A percentile compares a stretch with the other conserved stretches of the same genome.
Evolutionary conservation across 2,797 vertebrate species (phyloP).

Genomic region (Liparis tanakae): DNA sequence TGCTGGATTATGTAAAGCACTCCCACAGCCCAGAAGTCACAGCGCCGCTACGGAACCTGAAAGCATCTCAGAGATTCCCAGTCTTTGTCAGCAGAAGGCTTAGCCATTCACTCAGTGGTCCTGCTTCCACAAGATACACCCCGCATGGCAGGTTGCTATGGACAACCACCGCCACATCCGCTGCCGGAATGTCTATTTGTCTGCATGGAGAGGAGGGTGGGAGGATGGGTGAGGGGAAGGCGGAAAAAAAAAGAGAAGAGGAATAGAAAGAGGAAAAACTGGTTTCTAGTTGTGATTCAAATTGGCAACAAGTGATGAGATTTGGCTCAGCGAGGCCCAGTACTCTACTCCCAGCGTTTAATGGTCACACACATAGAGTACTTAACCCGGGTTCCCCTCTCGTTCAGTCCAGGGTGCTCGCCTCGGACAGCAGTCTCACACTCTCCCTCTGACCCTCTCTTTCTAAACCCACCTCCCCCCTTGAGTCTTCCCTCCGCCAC

Average conservation of each 20-base stretch:
- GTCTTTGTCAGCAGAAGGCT: constrained; percentile 79
- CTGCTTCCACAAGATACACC: constrained; percentile 80
- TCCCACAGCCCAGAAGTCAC: constrained; percentile 78
- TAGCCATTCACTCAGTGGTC: constrained; percentile 77
- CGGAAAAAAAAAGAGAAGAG: constrained; percentile 34
- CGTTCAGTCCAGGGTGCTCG: constrained; percentile 65
- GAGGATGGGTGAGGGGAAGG: constrained; percentile 58
- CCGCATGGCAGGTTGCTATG: constrained; percentile 76
- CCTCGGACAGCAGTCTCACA: constrained; percentile 70
- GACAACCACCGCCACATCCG: constrained; percentile 76
- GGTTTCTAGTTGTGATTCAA: constrained; percentile 67
- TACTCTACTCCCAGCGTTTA: constrained; percentile 65
- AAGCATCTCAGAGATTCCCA: constrained; percentile 76
- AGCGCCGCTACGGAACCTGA: constrained; percentile 73
- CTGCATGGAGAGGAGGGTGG: constrained; percentile 54
- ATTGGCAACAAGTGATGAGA: constrained; percentile 75
- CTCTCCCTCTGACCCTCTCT: constrained; percentile 62
- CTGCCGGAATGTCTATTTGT: constrained; percentile 75
- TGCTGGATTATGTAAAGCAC: constrained; percentile 81
- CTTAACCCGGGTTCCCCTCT: constrained; percentile 76
- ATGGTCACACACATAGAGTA: constrained; percentile 73
- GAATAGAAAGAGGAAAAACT: constrained; percentile 51
- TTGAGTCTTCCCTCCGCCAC: constrained; percentile 55
- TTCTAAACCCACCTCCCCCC: constrained; percentile 51
- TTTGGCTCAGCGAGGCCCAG: constrained; percentile 58